Base-by-base conservation (phyloP, 2,888 invertebrate species). In the Chromoteleia sp. region DNA sequence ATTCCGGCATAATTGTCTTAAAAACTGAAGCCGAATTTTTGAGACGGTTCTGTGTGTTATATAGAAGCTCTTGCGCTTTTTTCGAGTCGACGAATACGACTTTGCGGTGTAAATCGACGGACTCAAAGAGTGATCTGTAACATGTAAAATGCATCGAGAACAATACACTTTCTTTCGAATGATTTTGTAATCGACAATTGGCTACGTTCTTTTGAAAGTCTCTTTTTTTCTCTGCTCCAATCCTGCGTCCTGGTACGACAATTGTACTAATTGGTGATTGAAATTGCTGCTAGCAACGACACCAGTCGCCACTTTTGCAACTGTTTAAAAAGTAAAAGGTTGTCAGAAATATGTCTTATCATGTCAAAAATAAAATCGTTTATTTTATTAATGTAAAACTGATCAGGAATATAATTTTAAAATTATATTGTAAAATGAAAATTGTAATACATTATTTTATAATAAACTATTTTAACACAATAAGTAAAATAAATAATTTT, bases 141-240 rank as follows among this genome's bases (percentile, higher is more conserved):
- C 29, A 29, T 52, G 33, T 52, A 52, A 15, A 52, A 17, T 19
- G 52, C 52, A 4, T 19, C 12, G 29, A 50, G 29, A 50, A 48
- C 21, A 43, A 45, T 45, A 45, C 48, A 48, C n/a, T 48, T 25
- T 48, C 48, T 48, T 48, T 48, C 21, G n/a, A 21, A 48, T 12
- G 21, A 48, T 48, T 48, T 48, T 48, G 10, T 25, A 48, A 48
- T 48, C 48, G 8, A 21, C 21, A 25, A 19, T 48, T 48, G 19
- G n/a, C 19, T 25, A 10, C 21, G n/a, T 21, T 21, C 21, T 21
- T 48, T 48, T 21, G 15, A 1, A 17, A 17, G 43, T 17, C 7
- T 48, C 19, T 2, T 5, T 12, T n/a, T n/a, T 10, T 43, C 0
- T 43, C 43, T 15, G 17, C 1, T 43, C 43, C 43, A 43, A 15